Evolutionary conservation across 2,797 vertebrate species (phyloP).

Genomic region (Arremon aurantiirostris): DNA sequence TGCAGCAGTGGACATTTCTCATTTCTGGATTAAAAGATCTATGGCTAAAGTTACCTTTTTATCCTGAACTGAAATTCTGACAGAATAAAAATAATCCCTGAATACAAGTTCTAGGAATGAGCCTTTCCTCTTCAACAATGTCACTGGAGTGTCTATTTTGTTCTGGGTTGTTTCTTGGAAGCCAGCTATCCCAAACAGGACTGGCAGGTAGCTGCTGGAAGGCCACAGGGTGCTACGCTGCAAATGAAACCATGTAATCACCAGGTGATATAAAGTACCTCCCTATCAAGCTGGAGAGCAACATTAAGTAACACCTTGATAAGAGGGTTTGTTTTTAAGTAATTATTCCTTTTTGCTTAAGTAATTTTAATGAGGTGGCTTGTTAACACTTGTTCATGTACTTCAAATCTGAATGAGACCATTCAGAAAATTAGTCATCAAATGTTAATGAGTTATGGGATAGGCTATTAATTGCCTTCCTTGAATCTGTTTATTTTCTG

Average conservation of each 20-base stretch:
- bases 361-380: not conserved
- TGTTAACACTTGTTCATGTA: not conserved
- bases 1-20: not conserved
- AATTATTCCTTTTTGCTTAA: not conserved
- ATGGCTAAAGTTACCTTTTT: not conserved
- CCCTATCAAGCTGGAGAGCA: not conserved
- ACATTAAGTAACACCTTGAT: not conserved
- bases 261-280: not conserved
- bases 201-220: not conserved
- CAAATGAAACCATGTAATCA: not conserved
- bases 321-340: not conserved
- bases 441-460: not conserved
- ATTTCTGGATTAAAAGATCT: not conserved
- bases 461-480: conserved; percentile 12
- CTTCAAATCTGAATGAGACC: not conserved
- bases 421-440: conserved; percentile 32
- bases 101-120: not conserved
- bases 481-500: conserved; percentile 22
- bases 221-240: not conserved
- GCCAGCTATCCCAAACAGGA: not conserved
- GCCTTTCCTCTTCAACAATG: not conserved
- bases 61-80: not conserved
- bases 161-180: not conserved
- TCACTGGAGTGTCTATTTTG: not conserved
- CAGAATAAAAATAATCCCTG: not conserved